Base-by-base conservation (phyloP, 2,888 invertebrate species). In the Bombyx huttoni region DNA sequence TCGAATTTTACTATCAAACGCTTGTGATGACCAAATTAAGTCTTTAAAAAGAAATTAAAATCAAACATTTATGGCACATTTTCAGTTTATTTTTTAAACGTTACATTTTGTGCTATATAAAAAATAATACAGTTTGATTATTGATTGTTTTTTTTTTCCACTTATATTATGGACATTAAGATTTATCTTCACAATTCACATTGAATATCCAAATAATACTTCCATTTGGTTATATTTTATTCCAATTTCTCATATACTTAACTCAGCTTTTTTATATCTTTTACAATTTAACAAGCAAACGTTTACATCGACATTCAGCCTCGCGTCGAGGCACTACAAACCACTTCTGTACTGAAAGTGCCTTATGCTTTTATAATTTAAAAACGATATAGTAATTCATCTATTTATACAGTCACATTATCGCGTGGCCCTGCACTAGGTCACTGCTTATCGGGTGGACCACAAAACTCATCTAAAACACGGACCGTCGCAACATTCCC, bases 51-150 rank as follows among this genome's bases (percentile, higher is more conserved):
- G 51, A 55, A 65, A 69, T 66, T 55, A 70, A 79, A 81, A 63
- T 56, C 63, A 67, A 59, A 60, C 52, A 50, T 65, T 73, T 84
- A 87, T 88, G 87, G 87, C 87, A 88, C 87, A 85, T 81, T 83
- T 87, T 81, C 86, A 86, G 85, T 87, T 86, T 87, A 84, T 82
- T 86, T 77, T 80, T 82, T 78, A 65, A 77, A 76, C 76, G 78
- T 85, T 86, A 86, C 84, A 86, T 51, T 40, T 50, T 83, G 84
- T 86, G 81, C 85, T 85, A 81, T 79, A 80, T 84, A 84, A 84
- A 88, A 85, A 87, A 87, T 86, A 86, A 86, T 84, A 86, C 86
- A 86, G 83, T 86, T 81, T 78, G 74, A 86, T 84, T 82, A 83
- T 80, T 81, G 78, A 80, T 80, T 74, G 70, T 80, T 75, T 73